Percentiles rank a stretch among this genome's conserved stretches.
phyloP scores from a whole-genome alignment of 2,113 vertebrate species.

The Picathartes gymnocephalus region DNA sequence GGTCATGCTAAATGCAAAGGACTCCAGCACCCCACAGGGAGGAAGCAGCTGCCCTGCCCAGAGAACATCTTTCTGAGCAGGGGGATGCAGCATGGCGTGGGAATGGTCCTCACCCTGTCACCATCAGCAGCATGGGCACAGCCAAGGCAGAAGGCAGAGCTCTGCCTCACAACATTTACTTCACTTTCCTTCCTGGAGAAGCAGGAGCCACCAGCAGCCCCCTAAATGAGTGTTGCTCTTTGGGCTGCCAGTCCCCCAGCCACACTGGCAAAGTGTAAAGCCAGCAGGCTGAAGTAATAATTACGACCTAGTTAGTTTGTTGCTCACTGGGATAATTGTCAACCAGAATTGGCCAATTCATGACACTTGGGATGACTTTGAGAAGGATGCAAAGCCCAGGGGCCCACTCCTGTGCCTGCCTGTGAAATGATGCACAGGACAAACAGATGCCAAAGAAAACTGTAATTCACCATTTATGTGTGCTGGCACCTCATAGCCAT shows the following conservation, averaged over 20 bases:
- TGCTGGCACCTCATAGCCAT: neutral
- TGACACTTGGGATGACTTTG: neutral
- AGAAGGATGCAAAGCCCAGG: fast-evolving
- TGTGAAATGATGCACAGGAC: neutral
- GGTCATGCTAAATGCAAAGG: neutral
- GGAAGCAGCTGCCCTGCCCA: neutral
- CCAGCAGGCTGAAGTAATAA: neutral
- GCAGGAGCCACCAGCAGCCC: neutral
- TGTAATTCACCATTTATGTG: neutral
- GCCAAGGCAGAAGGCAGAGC: neutral
- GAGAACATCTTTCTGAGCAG: neutral
- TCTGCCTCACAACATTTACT: neutral
- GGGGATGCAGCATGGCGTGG: neutral
- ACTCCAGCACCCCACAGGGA: neutral
- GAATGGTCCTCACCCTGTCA: neutral
- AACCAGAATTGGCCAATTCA: neutral
- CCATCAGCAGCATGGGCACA: neutral
- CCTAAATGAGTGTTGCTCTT: neutral
- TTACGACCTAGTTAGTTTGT: fast-evolving
- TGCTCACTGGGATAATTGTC: neutral
- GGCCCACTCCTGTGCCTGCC: neutral
- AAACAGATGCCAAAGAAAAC: neutral
- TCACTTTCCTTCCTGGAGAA: neutral
- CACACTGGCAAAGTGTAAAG: neutral
- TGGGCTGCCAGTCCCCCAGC: neutral